Percentiles rank a stretch among this genome's conserved stretches.
Conservation (phyloP, 2,888 invertebrate genomes). For the Idaea aversata region DNA sequence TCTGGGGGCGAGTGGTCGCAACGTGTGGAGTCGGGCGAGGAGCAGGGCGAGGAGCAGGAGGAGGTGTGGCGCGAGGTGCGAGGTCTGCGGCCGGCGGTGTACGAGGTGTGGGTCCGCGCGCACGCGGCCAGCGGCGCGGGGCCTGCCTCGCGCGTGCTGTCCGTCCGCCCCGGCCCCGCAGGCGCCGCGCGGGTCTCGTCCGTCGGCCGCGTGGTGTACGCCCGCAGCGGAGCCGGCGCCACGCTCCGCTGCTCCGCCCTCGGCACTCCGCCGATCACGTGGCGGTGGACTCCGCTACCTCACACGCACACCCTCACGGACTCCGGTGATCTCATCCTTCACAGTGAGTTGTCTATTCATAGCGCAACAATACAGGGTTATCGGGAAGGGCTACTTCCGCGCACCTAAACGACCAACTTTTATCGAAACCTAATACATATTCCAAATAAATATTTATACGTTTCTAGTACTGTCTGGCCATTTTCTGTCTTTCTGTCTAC, state of each 20-base stretch:
- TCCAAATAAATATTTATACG: too few relatives aligned
- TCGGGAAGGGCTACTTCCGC: too few relatives aligned
- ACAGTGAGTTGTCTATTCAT: slow-evolving; percentile 70
- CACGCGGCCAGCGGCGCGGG: slow-evolving; percentile 82
- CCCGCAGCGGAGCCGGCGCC: slow-evolving; percentile 82
- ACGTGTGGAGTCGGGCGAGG: slow-evolving; percentile 46
- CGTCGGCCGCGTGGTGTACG: slow-evolving; percentile 83
- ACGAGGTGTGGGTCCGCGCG: slow-evolving; percentile 91
- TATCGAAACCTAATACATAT: too few relatives aligned
- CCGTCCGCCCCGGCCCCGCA: slow-evolving; percentile 76
- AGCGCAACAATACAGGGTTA: neutral
- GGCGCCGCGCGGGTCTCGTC: slow-evolving; percentile 90
- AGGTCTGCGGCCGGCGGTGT: slow-evolving; percentile 84
- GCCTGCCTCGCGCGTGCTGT: slow-evolving; percentile 79
- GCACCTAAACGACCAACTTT: too few relatives aligned
- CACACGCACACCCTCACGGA: slow-evolving; percentile 80
- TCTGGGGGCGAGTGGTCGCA: slow-evolving; percentile 63
- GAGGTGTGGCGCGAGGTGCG: slow-evolving; percentile 82
- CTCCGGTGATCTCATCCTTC: slow-evolving; percentile 82
- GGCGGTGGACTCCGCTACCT: slow-evolving; percentile 80
- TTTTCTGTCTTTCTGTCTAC: too few relatives aligned
- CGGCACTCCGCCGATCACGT: slow-evolving; percentile 83
- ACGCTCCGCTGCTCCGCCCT: slow-evolving; percentile 84
- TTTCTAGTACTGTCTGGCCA: too few relatives aligned
- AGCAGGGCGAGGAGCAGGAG: slow-evolving; percentile 22